Conservation (phyloP, 1,140 invertebrate species). For the Zophobas morio region DNA sequence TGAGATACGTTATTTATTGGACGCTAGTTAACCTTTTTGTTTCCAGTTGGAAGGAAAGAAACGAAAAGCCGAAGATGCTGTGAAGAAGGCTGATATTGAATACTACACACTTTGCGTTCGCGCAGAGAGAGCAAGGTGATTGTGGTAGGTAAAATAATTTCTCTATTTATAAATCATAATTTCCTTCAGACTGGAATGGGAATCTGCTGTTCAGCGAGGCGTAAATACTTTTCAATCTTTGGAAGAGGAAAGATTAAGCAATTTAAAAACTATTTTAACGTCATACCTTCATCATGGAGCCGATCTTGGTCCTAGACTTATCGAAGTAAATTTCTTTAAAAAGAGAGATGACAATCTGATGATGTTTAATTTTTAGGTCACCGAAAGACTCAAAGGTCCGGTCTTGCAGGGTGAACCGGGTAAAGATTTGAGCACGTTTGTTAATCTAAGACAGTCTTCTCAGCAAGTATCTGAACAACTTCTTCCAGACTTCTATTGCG, state of each 20-base stretch:
- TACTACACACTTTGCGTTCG: constrained; percentile 93
- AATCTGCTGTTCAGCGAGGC: constrained; percentile 88
- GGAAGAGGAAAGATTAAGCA: constrained; percentile 90
- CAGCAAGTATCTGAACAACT: constrained; percentile 80
- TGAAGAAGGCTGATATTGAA: constrained; percentile 92
- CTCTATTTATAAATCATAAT: constrained; percentile 28
- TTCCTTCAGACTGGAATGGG: constrained; percentile 86
- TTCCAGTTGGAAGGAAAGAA: constrained; percentile 88
- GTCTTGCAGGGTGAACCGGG: constrained; percentile 80
- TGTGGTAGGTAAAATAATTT: constrained; percentile 5
- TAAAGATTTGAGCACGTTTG: constrained; percentile 80
- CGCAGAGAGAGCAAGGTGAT: constrained; percentile 86
- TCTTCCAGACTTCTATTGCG: constrained; percentile 94
- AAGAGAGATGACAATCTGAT: not conserved
- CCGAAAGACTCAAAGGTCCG: constrained; percentile 79
- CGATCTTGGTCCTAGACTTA: constrained; percentile 81
- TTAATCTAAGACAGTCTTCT: constrained; percentile 73
- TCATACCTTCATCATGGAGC: constrained; percentile 85
- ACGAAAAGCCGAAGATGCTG: constrained; percentile 90
- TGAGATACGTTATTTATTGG: constrained; percentile 56
- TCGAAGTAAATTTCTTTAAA: constrained; percentile 66
- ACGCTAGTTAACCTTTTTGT: constrained; percentile 4
- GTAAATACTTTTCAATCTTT: constrained; percentile 83
- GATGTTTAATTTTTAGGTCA: constrained; percentile 71
- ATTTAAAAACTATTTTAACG: constrained; percentile 83